Evolutionary conservation across 2,888 invertebrate species (phyloP), one percentile per base, ranked within the genome.

Genomic region (Nymphalis urticae): DNA sequence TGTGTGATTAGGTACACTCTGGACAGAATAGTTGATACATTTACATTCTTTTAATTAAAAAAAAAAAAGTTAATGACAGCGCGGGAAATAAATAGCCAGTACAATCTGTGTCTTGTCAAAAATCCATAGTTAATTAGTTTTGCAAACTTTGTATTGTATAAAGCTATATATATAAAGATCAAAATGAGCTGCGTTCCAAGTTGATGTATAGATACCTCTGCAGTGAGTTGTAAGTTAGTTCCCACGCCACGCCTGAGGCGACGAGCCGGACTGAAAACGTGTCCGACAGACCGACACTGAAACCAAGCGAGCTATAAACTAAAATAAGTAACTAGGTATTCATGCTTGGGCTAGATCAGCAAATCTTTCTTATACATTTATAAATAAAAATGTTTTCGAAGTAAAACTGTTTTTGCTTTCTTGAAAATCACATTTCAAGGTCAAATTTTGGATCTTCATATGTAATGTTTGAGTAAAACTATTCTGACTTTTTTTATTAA

Each of bases 241-340:
- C 73, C 73, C 73, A 73, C 73, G 72, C 70, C 64, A 69, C 66
- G 73, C 73, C 73, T 17, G 68, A 54, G 73, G 73, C 72, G 64
- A 70, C 68, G 56, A 62, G 56, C 54, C 65, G 48, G 63, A 65
- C 70, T 69, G 70, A 73, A 32, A 72, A 72, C 68, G 68, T 66
- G 70, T 66, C 71, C 59, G 70, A 53, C 64, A 32, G 50, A 58
- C 62, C 64, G 64, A 70, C 68, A 63, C 67, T 72, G 72, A 70
- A 73, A 64, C 66, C 60, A 68, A 71, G 65, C 67, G 47, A 60
- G 63, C 66, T 65, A 68, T 68, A 72, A 72, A 70, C 54, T 51
- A 58, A 58, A 42, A 58, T 58, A 58, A 58, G 58, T 58, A 42
- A 58, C 58, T 42, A 58, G 58, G 42, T 58, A 58, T 36, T 19